Evolutionary conservation across 1,140 invertebrate genomes (phyloP).

Genomic region (Gryllus bimaculatus): DNA sequence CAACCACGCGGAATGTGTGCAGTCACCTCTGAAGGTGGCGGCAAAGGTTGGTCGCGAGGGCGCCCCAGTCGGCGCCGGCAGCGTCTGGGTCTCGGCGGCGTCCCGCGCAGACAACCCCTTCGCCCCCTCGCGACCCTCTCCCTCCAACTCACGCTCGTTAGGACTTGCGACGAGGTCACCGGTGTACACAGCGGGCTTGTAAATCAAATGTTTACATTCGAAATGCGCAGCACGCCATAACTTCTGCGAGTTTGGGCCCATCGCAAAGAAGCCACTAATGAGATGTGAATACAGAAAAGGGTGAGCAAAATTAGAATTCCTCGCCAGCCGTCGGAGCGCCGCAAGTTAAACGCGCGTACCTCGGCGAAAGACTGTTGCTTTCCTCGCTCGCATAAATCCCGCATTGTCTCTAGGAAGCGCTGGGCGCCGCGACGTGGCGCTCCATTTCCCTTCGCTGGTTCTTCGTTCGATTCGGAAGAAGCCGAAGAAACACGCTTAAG

Average conservation of each 20-base stretch:
- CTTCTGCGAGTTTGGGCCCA: background rate
- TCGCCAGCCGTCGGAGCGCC: background rate
- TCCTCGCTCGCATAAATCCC: background rate
- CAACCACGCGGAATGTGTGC: background rate
- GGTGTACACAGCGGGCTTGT: background rate
- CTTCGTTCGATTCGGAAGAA: too few relatives aligned
- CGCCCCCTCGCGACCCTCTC: background rate
- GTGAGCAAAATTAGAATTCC: background rate
- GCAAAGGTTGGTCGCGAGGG: background rate
- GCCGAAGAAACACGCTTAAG: too few relatives aligned
- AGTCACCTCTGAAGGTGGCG: background rate
- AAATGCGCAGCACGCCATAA: background rate
- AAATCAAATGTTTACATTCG: conserved; percentile 5
- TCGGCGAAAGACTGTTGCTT: background rate
- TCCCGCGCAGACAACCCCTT: background rate
- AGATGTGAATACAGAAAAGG: conserved; percentile 4
- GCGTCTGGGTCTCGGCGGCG: background rate
- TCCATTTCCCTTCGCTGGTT: too few relatives aligned
- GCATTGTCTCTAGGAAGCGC: background rate
- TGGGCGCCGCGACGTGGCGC: background rate
- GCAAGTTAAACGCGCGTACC: background rate
- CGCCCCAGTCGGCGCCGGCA: background rate
- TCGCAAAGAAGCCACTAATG: conserved; percentile 3
- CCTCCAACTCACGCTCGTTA: background rate
- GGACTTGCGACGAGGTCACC: background rate